phyloP scores from a whole-genome alignment of 2,797 vertebrate species.

The Champsocephalus gunnari region DNA sequence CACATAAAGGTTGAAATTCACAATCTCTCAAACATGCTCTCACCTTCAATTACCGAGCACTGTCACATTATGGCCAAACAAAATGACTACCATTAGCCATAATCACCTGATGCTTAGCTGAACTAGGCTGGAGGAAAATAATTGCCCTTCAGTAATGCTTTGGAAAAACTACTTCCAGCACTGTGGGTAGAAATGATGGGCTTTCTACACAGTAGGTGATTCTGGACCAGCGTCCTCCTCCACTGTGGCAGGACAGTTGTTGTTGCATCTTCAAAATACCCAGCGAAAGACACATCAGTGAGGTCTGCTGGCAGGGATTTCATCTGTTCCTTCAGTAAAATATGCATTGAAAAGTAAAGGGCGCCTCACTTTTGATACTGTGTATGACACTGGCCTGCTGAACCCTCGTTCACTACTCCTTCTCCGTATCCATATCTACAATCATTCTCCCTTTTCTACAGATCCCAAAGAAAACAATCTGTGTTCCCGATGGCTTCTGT shows the following conservation, averaged over 20 bases:
- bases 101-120: conserved; percentile 75
- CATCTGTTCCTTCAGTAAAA: not conserved
- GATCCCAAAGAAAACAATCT: too few species aligned
- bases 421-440: too few species aligned
- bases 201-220: not conserved
- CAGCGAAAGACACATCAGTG: not conserved
- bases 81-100: conserved; percentile 81
- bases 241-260: not conserved
- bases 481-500: too few species aligned
- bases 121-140: conserved; percentile 53
- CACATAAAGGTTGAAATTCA: conserved; percentile 69
- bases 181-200: conserved; percentile 30
- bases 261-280: not conserved
- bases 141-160: conserved; percentile 58
- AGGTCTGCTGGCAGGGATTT: not conserved
- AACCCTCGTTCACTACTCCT: too few species aligned
- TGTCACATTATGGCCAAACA: conserved; percentile 79
- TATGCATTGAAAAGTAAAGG: not conserved
- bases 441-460: too few species aligned
- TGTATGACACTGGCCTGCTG: too few species aligned
- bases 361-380: too few species aligned
- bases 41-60: conserved; percentile 77
- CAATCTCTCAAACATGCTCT: conserved; percentile 60
- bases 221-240: not conserved
- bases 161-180: conserved; percentile 33